Percentiles rank a stretch among this genome's conserved stretches.
Conservation (phyloP, 64 coral and sea anemone genomes). For the Montipora capricornis region DNA sequence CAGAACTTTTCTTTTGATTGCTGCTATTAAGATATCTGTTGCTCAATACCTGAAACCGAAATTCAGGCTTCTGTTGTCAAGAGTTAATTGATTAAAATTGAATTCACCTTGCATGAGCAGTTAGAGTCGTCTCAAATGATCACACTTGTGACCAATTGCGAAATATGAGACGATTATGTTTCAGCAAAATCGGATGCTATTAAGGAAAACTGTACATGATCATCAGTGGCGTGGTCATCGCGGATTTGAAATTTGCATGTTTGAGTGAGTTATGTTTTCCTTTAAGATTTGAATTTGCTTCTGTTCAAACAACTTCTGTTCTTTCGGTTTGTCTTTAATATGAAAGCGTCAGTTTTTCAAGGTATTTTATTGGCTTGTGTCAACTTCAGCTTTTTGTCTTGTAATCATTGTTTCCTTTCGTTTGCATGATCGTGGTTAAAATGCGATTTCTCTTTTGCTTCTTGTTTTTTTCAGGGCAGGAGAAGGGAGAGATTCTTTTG, state of each 20-base stretch:
- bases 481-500: too few relatives aligned
- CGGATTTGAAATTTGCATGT: background rate
- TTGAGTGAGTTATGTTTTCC: background rate
- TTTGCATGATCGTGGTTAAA: constrained; percentile 69
- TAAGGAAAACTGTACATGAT: background rate
- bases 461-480: background rate
- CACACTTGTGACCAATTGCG: background rate
- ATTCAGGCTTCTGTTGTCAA: background rate
- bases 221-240: background rate
- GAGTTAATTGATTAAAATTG: background rate
- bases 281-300: constrained; percentile 19
- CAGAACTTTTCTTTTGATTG: too few relatives aligned
- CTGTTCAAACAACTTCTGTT: constrained; percentile 63
- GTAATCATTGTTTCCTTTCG: constrained; percentile 47
- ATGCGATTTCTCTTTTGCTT: constrained; percentile 3
- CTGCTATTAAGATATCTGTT: background rate
- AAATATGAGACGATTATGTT: too few relatives aligned
- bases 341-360: constrained; percentile 54
- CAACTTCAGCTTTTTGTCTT: constrained; percentile 50
- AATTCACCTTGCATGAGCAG: background rate
- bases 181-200: too few relatives aligned
- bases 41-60: background rate
- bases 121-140: too few relatives aligned
- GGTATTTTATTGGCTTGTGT: constrained; percentile 71
- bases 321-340: constrained; percentile 35